Conservation (phyloP, 2,888 invertebrate genomes). For the Agriopis leucophaearia region DNA sequence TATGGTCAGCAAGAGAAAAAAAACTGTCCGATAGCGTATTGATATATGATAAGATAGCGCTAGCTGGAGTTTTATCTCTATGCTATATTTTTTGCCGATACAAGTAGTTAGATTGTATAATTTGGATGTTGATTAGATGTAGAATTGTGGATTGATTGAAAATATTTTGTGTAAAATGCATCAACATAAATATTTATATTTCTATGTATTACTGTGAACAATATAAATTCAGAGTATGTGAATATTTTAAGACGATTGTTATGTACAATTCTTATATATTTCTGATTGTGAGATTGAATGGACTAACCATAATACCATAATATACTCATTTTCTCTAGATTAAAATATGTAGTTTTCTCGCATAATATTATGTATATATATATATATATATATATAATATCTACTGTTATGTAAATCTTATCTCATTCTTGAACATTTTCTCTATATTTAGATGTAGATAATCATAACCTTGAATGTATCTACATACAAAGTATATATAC, state of each 20-base stretch:
- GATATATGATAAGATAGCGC: slow-evolving; percentile 3
- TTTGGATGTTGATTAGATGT: slow-evolving; percentile 27
- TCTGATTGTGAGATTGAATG: slow-evolving; percentile 9
- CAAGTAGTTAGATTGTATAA: slow-evolving; percentile 25
- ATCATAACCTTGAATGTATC: background rate
- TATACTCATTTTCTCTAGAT: background rate
- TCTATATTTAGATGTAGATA: slow-evolving; percentile 1
- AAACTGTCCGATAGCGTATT: too few relatives aligned
- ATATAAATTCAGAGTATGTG: slow-evolving; percentile 3
- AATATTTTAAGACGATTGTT: slow-evolving; percentile 7
- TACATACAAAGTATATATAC: background rate
- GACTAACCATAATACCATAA: slow-evolving; percentile 1
- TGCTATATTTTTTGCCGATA: slow-evolving; percentile 19
- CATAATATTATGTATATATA: background rate
- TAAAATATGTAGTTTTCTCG: background rate
- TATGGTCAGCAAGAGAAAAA: too few relatives aligned
- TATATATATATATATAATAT: too few relatives aligned
- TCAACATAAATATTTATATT: slow-evolving; percentile 12
- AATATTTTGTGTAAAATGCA: slow-evolving; percentile 16
- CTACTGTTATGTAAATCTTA: slow-evolving; percentile 2
- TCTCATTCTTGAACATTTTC: background rate
- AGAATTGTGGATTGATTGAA: slow-evolving; percentile 24
- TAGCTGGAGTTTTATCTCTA: background rate
- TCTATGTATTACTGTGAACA: slow-evolving; percentile 6
- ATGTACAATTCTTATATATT: slow-evolving; percentile 8